Base-by-base conservation (phyloP, 35 echinoderm and acorn worm species). In the Apostichopus californicus region DNA sequence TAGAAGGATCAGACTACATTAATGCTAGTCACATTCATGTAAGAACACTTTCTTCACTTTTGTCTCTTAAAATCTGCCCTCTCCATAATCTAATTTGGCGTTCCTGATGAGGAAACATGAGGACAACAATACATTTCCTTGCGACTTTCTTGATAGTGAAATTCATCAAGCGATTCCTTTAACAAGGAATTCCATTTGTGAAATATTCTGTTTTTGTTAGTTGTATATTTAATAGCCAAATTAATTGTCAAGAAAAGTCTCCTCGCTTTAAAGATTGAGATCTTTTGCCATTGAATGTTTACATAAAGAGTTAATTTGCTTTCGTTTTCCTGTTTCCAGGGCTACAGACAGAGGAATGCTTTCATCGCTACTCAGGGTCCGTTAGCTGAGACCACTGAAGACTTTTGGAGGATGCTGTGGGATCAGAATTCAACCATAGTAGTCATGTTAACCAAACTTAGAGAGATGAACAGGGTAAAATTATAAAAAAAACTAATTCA, bases 371-470 rank as follows among this genome's bases (percentile, higher is more conserved):
- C 97, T 56, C 97, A 99, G 83, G 97, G 97, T 28, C 95, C 97
- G 63, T 92, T 99, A 21, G 95, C 95, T 1, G 97, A 99, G 92
- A 99, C 97, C 14, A 99, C 97, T 21, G 97, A 99, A 92, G 97
- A 99, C 92, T 99, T 99, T 89, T 99, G 97, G 97, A 80, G 97
- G 68, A 99, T 99, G 97, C 86, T 99, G 15, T 99, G 97, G 97
- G 97, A 99, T 56, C 97, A 99, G 88, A 99, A 99, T 78, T 99
- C 97, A 1, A 99, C 97, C 34, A 99, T 99, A 63, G 96, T 99
- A 15, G 97, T 99, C 17, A 99, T 99, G 97, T 86, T 99, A 10
- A 96, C 97, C 26, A 99, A 99, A 79, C 91, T 96, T 5, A 96
- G 93, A 89, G 97, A 99, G 65, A 99, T 96, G 95, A 94, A 94